These are phyloP conservation scores for Drosophila neocordata DNA, from an alignment of 1,140 invertebrate genomes.

Conservation along the genomic window DNA sequence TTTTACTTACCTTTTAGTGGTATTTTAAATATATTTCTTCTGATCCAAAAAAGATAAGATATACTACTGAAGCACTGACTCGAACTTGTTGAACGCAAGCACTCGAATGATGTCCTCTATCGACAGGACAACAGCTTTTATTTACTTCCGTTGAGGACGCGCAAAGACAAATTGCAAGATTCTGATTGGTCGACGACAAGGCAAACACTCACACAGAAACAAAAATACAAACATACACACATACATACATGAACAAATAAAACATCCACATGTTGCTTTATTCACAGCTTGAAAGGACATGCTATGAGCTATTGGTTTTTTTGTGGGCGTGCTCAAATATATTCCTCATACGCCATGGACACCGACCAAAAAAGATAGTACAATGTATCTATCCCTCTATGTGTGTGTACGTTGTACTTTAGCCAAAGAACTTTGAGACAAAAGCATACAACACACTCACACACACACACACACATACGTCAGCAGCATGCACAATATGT, in stretches of 20 bases:
- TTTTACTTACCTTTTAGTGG: neutral
- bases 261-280: constrained; percentile 72
- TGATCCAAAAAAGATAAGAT: neutral
- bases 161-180: constrained; percentile 34
- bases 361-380: constrained; percentile 49
- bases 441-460: constrained; percentile 17
- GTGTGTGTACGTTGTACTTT: constrained; percentile 39
- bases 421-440: constrained; percentile 46
- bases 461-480: constrained; percentile 6
- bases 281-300: constrained; percentile 10
- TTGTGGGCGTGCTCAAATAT: constrained; percentile 74
- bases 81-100: constrained; percentile 72
- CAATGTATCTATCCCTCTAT: constrained; percentile 15
- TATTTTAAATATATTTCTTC: neutral
- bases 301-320: constrained; percentile 7
- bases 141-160: constrained; percentile 60
- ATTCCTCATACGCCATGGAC: constrained; percentile 68
- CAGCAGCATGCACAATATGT: constrained; percentile 54
- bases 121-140: constrained; percentile 78
- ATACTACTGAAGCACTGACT: constrained; percentile 23
- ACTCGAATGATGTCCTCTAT: constrained; percentile 69
- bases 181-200: constrained; percentile 55
- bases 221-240: too few relatives aligned
- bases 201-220: constrained; percentile 21
- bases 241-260: neutral